Evolutionary conservation across 2,113 vertebrate species (phyloP), one percentile per base, ranked within the genome.

Genomic region (Bostrychus sinensis): DNA sequence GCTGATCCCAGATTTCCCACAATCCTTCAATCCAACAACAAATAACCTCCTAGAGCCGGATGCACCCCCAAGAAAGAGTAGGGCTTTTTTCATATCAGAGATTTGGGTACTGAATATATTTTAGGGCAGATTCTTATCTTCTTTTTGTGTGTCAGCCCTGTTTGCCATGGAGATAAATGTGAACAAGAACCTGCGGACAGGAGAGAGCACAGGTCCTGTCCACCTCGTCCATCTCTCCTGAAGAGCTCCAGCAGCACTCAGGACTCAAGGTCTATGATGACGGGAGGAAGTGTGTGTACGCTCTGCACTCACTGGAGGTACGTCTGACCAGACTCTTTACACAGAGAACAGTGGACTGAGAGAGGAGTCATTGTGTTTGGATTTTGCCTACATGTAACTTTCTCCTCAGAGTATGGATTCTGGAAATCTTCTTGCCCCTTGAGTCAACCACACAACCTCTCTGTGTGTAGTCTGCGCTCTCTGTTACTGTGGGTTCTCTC

Each of bases 231-330:
- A 85, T 96, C 55, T 91, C 90, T 0, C 91, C 93, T 0, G 91
- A 94, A 12, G 89, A 92, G 46, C 80, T 94, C 48, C 4, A 62
- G 25, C 91, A 88, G 78, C 91, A 88, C 28, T 43, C 75, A 4
- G 91, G 94, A 16, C 77, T 94, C 70, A 95, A 95, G 85, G 94
- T 95, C 3, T 94, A 93, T 0, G 93, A 96, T 0, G 94, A 96
- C 0, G 93, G 93, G 63, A 89, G 89, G 7, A 96, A 93, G 82
- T 94, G 93, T 17, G 91, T 95, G 4, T 94, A 93, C 2, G 92
- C 92, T 6, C 79, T 94, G 7, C 25, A 66, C 32, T 57, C 77
- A 26, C 75, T 56, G 0, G 16, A 83, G 82, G 80, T 87, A 70
- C 17, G 7, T 13, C 9, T n/a, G n/a, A n/a, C n/a, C n/a, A n/a